These are phyloP conservation scores for Tringa solitaria DNA, from an alignment of 2,113 vertebrate genomes.

Conservation along the genomic window DNA sequence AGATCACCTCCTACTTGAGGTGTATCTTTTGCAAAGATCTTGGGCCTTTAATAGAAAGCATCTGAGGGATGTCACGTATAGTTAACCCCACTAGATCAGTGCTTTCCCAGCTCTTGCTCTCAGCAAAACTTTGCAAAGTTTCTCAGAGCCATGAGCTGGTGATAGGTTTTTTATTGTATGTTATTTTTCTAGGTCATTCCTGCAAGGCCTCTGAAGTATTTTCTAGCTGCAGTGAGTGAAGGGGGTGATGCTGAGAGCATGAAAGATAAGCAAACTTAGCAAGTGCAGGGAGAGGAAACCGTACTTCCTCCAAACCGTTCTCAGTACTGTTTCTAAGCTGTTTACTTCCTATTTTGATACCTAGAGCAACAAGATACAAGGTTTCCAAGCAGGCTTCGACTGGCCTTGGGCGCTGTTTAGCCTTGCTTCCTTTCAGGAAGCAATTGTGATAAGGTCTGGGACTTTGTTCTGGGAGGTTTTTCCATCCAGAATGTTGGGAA, in stretches of 20 bases:
- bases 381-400: conserved; percentile 57
- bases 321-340: conserved; percentile 78
- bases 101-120: background rate
- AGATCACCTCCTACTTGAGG: background rate
- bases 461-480: conserved; percentile 69
- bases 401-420: conserved; percentile 74
- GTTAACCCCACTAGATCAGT: background rate
- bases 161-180: background rate
- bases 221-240: background rate
- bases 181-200: background rate
- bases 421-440: conserved; percentile 79
- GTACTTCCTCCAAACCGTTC: conserved; percentile 74
- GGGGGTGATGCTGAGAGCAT: conserved; percentile 40
- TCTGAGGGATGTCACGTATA: background rate
- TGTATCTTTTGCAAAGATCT: background rate
- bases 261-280: conserved; percentile 64
- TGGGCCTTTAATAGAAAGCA: background rate
- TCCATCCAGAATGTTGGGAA: conserved; percentile 77
- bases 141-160: background rate
- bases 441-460: conserved; percentile 82
- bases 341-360: conserved; percentile 84
- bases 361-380: conserved; percentile 74
- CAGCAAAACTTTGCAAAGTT: background rate
- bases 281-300: conserved; percentile 73
- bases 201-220: background rate